Evolutionary conservation across 2,888 invertebrate species (phyloP).

Genomic region (Mythimna loreyi): DNA sequence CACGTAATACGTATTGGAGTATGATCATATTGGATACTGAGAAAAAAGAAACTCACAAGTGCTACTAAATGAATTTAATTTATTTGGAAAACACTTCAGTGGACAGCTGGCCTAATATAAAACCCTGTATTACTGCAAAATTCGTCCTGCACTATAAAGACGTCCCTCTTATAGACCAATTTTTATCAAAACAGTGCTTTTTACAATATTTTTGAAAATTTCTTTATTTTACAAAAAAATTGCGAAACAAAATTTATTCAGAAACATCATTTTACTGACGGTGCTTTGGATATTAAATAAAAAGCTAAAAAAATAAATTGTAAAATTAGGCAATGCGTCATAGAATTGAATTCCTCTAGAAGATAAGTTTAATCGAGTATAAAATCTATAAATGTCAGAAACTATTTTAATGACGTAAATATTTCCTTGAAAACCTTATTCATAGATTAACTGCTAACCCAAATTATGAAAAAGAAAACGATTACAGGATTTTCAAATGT

Average conservation of each 20-base stretch:
- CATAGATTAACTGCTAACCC: conserved; percentile 58
- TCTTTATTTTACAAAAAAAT: conserved; percentile 4
- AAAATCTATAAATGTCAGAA: conserved; percentile 16
- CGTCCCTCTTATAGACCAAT: conserved; percentile 66
- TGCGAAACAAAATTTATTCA: conserved; percentile 43
- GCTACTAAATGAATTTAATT: too few species aligned
- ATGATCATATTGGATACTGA: too few species aligned
- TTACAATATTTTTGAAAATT: conserved; percentile 35
- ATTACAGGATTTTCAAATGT: conserved; percentile 48
- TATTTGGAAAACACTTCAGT: conserved; percentile 14
- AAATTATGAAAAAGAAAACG: conserved; percentile 46
- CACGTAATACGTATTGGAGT: too few species aligned
- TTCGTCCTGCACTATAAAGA: conserved; percentile 50
- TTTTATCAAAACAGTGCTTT: conserved; percentile 41
- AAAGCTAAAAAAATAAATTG: conserved; percentile 48
- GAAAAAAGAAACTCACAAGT: too few species aligned
- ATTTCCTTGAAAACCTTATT: conserved; percentile 40
- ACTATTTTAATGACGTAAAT: not conserved
- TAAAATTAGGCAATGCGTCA: conserved; percentile 71
- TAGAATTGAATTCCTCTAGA: conserved; percentile 73
- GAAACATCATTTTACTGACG: conserved; percentile 57
- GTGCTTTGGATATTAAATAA: conserved; percentile 63
- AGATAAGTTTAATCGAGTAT: conserved; percentile 20
- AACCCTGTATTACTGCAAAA: conserved; percentile 38
- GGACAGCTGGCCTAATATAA: conserved; percentile 28